These are phyloP conservation scores for Saccopteryx leptura DNA, from an alignment of 2,113 vertebrate species.

Conservation along the genomic window DNA sequence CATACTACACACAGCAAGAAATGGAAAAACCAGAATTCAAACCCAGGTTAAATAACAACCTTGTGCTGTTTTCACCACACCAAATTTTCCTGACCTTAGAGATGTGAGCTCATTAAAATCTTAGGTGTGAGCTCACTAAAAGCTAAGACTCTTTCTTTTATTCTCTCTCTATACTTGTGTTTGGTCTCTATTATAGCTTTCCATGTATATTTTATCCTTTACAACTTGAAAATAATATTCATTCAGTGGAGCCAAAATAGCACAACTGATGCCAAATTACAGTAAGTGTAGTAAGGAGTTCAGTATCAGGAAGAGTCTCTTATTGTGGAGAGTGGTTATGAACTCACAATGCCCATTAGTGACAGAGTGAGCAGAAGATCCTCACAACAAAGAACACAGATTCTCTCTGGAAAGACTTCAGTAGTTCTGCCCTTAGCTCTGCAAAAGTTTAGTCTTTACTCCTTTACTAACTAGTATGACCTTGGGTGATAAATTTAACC, in stretches of 20 bases:
- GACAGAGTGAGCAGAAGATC: background rate
- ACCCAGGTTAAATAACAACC: background rate
- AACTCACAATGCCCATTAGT: background rate
- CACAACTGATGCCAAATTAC: background rate
- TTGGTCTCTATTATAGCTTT: background rate
- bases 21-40: background rate
- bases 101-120: background rate
- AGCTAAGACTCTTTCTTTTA: background rate
- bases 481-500: background rate
- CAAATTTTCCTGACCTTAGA: background rate
- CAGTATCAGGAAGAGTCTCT: background rate
- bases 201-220: background rate
- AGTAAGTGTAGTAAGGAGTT: background rate
- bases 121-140: background rate
- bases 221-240: slow-evolving; percentile 39
- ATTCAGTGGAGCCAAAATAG: background rate
- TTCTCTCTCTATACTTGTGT: background rate
- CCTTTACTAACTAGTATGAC: background rate
- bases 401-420: background rate
- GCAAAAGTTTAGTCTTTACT: background rate
- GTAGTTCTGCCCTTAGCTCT: background rate
- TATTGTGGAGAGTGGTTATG: background rate
- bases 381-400: background rate
- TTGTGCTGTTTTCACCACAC: background rate
- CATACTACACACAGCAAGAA: slow-evolving; percentile 20